These are phyloP conservation scores for Lepidurus packardi DNA, from an alignment of 1,140 invertebrate genomes.

Conservation along the genomic window DNA sequence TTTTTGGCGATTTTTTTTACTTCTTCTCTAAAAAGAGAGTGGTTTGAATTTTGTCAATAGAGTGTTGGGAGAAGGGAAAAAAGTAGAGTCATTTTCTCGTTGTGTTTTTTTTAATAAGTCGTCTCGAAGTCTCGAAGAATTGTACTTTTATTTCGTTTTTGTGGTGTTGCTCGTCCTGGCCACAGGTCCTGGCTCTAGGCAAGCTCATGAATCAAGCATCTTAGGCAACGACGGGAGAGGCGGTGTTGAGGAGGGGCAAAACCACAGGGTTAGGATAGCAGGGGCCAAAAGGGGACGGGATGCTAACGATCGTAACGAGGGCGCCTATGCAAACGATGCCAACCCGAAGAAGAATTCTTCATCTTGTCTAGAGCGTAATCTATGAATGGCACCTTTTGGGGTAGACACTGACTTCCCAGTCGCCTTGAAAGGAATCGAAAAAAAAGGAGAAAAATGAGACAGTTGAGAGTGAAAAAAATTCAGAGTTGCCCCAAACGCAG, in stretches of 20 bases:
- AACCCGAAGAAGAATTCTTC: neutral
- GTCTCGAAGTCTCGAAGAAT: neutral
- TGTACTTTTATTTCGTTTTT: neutral
- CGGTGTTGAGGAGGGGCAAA: conserved; percentile 20
- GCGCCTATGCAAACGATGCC: conserved; percentile 13
- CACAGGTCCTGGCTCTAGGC: neutral
- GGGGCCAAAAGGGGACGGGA: conserved; percentile 17
- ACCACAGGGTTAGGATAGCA: conserved; percentile 21
- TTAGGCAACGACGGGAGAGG: conserved; percentile 5
- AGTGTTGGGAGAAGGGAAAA: neutral
- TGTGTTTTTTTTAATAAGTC: conserved; percentile 6
- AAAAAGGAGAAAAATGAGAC: too few relatives aligned
- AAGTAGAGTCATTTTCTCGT: neutral
- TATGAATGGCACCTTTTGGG: neutral
- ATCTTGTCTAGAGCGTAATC: conserved; percentile 13
- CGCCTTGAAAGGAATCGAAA: too few relatives aligned
- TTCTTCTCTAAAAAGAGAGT: too few relatives aligned
- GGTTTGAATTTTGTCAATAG: too few relatives aligned
- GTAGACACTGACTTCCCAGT: neutral
- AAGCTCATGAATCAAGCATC: conserved; percentile 15
- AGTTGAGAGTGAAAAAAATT: too few relatives aligned
- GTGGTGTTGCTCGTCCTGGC: neutral
- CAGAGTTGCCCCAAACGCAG: too few relatives aligned
- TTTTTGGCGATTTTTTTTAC: too few relatives aligned
- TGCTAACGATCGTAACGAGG: conserved; percentile 18